Conservation (phyloP, 2,888 invertebrate species). For the Aquatica leii region DNA sequence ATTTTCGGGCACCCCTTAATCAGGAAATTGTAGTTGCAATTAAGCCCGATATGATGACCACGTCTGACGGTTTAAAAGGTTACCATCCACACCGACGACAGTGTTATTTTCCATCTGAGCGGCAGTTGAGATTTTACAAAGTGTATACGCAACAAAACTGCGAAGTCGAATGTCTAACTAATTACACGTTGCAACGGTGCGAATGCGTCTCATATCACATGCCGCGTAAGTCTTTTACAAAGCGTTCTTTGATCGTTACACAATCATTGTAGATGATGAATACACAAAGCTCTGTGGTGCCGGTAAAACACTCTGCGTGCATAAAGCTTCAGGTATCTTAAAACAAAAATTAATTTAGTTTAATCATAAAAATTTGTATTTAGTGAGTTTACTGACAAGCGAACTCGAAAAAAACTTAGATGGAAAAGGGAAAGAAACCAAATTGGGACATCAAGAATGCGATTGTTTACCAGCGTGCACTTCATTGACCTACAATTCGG, state of each 20-base stretch:
- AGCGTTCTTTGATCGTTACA: neutral
- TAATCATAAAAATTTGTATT: too few relatives aligned
- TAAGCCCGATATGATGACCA: conserved; percentile 80
- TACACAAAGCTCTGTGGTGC: conserved; percentile 67
- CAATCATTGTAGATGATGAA: conserved; percentile 60
- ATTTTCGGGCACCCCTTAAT: conserved; percentile 73
- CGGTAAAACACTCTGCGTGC: conserved; percentile 65
- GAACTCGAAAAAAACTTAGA: conserved; percentile 57
- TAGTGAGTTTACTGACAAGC: conserved; percentile 63
- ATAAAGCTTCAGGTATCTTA: conserved; percentile 66
- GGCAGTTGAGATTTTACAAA: conserved; percentile 70
- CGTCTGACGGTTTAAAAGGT: conserved; percentile 70
- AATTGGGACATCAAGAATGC: conserved; percentile 56
- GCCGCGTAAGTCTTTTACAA: conserved; percentile 63
- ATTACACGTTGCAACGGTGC: conserved; percentile 69
- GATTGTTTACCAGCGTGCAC: conserved; percentile 73
- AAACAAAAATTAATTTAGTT: too few relatives aligned
- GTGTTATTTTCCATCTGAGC: conserved; percentile 74
- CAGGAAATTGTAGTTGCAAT: conserved; percentile 77
- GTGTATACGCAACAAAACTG: conserved; percentile 79
- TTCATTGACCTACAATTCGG: conserved; percentile 75
- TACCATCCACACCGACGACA: conserved; percentile 73
- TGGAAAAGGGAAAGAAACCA: conserved; percentile 26
- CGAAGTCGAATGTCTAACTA: conserved; percentile 75
- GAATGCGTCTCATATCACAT: conserved; percentile 77